Evolutionary conservation across 1,140 invertebrate species (phyloP).

Genomic region (Oscheius sp.): DNA sequence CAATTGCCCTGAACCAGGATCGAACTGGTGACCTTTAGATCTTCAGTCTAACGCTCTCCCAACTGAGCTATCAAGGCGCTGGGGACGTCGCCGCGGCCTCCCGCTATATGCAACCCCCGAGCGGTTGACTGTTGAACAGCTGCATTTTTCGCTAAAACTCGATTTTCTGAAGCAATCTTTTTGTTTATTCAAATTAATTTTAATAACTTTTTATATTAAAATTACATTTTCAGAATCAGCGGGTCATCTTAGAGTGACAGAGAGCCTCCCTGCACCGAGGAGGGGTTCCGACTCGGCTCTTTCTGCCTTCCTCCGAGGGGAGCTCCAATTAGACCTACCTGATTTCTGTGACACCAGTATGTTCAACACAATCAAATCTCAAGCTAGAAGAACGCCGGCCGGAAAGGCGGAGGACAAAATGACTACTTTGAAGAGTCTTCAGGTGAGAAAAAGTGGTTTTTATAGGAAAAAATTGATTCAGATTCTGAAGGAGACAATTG

Average conservation of each 20-base stretch:
- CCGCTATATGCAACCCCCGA: no score
- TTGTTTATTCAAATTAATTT: no score
- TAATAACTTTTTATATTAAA: no score
- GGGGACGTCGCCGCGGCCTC: no score
- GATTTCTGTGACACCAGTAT: conserved; percentile 60
- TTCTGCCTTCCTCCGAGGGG: conserved; percentile 55
- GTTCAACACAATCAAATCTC: conserved; percentile 56
- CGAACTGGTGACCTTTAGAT: conserved; percentile 55
- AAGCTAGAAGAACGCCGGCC: conserved; percentile 47
- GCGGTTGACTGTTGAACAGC: no score
- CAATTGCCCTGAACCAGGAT: conserved; percentile 45
- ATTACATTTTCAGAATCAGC: conserved; percentile 44
- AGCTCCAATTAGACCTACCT: conserved; percentile 48
- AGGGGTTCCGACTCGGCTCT: conserved; percentile 57
- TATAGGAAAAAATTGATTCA: conserved; percentile 43
- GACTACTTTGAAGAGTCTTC: conserved; percentile 82
- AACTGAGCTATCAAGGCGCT: conserved; percentile 56
- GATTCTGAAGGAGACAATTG: conserved; percentile 51
- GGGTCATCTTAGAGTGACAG: conserved; percentile 41
- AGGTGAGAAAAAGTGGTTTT: conserved; percentile 62
- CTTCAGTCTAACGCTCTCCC: conserved; percentile 61
- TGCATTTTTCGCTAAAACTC: no score
- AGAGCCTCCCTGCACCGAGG: conserved; percentile 25
- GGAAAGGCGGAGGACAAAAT: conserved; percentile 64
- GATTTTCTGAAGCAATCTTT: no score